phyloP scores from a whole-genome alignment of 2,797 vertebrate genomes.

The Carapus acus region DNA sequence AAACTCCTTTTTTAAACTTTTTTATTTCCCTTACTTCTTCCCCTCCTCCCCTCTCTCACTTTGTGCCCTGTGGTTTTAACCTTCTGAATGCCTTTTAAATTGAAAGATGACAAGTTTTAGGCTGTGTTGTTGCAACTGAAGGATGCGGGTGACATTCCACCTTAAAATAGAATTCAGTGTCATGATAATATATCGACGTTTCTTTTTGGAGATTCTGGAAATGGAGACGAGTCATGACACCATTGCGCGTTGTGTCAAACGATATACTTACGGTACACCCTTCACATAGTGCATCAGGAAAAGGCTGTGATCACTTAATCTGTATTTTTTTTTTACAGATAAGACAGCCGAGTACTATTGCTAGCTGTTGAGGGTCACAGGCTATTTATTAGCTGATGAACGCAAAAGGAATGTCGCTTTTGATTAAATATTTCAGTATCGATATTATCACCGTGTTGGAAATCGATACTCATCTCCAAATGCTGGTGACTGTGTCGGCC shows the following conservation, averaged over 20 bases:
- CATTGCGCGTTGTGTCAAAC: background rate
- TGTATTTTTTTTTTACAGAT: too few relatives aligned
- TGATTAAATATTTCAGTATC: too few relatives aligned
- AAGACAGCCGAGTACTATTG: too few relatives aligned
- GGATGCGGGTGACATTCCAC: conserved; percentile 22
- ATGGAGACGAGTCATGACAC: conserved; percentile 7
- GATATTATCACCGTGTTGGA: too few relatives aligned
- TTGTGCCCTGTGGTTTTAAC: conserved; percentile 53
- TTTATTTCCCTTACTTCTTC: conserved; percentile 46
- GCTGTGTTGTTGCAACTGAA: conserved; percentile 24
- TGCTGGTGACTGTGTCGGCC: too few relatives aligned
- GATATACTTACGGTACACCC: too few relatives aligned
- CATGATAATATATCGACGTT: background rate
- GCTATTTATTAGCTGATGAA: too few relatives aligned
- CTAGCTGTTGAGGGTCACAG: too few relatives aligned
- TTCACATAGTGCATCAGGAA: too few relatives aligned
- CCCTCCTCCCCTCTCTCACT: conserved; percentile 37
- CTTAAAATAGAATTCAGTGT: conserved; percentile 9
- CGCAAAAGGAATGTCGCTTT: too few relatives aligned
- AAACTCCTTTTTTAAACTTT: conserved; percentile 27
- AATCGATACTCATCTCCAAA: too few relatives aligned
- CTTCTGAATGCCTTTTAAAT: conserved; percentile 57
- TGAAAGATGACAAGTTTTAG: conserved; percentile 30
- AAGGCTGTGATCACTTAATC: too few relatives aligned
- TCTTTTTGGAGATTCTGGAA: conserved; percentile 38